A percentile compares a stretch with the other conserved stretches of the same genome.
Conservation (phyloP, 2,113 vertebrate genomes). For the Osmerus mordax region DNA sequence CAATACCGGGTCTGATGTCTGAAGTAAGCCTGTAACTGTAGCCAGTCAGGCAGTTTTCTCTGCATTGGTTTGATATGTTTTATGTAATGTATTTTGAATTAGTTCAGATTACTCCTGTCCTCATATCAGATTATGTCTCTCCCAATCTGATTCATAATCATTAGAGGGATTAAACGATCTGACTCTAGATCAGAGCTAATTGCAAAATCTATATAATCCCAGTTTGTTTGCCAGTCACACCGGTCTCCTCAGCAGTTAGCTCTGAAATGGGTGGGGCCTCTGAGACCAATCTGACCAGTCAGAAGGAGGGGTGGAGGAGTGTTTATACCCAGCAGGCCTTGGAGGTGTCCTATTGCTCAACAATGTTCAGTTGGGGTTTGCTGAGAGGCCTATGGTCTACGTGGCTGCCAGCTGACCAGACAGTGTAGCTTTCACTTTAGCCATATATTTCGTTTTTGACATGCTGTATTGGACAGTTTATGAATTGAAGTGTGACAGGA, state of each 20-base stretch:
- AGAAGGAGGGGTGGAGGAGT: conserved; percentile 63
- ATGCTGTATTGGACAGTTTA: conserved; percentile 4
- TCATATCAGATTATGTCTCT: too few relatives aligned
- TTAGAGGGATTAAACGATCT: neutral
- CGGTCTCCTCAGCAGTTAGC: conserved; percentile 42
- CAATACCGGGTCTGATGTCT: too few relatives aligned
- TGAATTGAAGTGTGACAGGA: neutral
- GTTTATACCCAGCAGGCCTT: conserved; percentile 58
- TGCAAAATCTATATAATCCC: too few relatives aligned
- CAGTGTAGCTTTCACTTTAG: too few relatives aligned
- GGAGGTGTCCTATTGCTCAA: conserved; percentile 44
- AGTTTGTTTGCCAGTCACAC: neutral
- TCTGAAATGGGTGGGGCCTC: conserved; percentile 37
- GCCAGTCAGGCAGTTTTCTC: too few relatives aligned
- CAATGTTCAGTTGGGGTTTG: conserved; percentile 52
- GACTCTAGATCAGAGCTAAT: neutral
- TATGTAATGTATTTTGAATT: too few relatives aligned
- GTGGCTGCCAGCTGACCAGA: neutral
- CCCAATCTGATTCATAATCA: too few relatives aligned
- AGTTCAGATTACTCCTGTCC: too few relatives aligned
- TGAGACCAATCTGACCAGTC: conserved; percentile 53
- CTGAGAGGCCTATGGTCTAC: conserved; percentile 28
- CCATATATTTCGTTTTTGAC: too few relatives aligned
- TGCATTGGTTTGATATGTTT: too few relatives aligned
- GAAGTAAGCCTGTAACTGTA: too few relatives aligned